Conservation (phyloP, 2,888 invertebrate species). For the Epinotia brunnichana region DNA sequence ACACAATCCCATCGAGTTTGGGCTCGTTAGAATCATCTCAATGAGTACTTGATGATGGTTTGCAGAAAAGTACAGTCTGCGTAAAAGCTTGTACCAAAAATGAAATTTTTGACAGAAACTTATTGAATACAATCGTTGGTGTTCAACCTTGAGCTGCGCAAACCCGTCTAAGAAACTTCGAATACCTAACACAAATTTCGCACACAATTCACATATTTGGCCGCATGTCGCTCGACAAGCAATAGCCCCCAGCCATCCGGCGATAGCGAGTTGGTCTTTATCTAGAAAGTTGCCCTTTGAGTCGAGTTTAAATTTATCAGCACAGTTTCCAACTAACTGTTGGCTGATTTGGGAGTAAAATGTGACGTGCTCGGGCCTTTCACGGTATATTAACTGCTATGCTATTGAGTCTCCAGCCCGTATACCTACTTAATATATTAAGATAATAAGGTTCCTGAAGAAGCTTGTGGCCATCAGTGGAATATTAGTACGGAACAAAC, state of each 20-base stretch:
- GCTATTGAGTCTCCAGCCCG: not conserved
- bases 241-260: slow-evolving; percentile 53
- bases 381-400: slow-evolving; percentile 6
- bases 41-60: too few species aligned
- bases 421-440: too few species aligned
- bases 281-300: slow-evolving; percentile 73
- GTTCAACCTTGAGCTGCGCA: not conserved
- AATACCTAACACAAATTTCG: slow-evolving; percentile 1
- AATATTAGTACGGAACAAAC: too few species aligned
- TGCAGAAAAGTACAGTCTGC: too few species aligned
- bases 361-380: slow-evolving; percentile 21
- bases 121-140: too few species aligned
- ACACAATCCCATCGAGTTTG: too few species aligned
- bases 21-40: too few species aligned
- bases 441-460: not conserved
- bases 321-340: slow-evolving; percentile 41
- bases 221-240: slow-evolving; percentile 33
- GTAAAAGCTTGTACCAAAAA: too few species aligned
- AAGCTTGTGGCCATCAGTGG: not conserved
- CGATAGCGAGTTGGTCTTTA: slow-evolving; percentile 64
- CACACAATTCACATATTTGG: slow-evolving; percentile 2
- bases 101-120: too few species aligned
- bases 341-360: slow-evolving; percentile 44
- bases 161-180: not conserved
- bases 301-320: slow-evolving; percentile 70